Evolutionary conservation across 2,113 vertebrate species (phyloP), one percentile per base, ranked within the genome.

Genomic region (Thomomys bottae): DNA sequence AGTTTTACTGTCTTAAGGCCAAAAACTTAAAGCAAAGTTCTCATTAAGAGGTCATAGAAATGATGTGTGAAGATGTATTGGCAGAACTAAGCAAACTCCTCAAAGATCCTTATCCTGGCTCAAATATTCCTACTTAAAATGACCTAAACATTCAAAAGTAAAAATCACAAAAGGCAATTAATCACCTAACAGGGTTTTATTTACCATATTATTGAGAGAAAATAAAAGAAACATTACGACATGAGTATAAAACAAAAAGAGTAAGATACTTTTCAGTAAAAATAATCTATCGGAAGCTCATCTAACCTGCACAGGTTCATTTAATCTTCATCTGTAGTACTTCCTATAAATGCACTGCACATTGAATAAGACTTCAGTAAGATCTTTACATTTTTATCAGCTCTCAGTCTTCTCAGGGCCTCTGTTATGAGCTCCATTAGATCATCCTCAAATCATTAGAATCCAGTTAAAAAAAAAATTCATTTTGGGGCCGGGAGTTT

Each of bases 71-170:
- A 11, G 17, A 10, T 71, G 15, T 76, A 64, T 10, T 18, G 34
- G 36, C 15, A 90, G 34, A 95, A 91, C 21, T 20, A 72, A 64
- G 23, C 42, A 73, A 36, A 64, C 40, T 78, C 12, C 91, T 87
- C 23, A 79, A 93, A 84, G n/a, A 89, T 38, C 24, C 3, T 67
- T 23, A 88, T 9, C 36, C 23, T 78, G 17, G 9, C 9, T 66
- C 61, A 71, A 67, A 49, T 40, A 81, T 2, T 1, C 21, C 24
- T 12, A 42, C 63, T 76, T 67, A 72, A 80, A 18, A 54, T 75
- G 66, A 90, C 73, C 6, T 88, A 34, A 6, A 3, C 79, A 86
- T 67, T 6, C 26, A 61, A 57, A 92, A 77, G 91, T 45, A n/a
- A 11, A 71, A 68, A 71, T 61, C 70, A 77, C 14, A 38, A 23